Conservation (phyloP, 2,888 invertebrate species). For the Hemicrepidius hirtus region DNA sequence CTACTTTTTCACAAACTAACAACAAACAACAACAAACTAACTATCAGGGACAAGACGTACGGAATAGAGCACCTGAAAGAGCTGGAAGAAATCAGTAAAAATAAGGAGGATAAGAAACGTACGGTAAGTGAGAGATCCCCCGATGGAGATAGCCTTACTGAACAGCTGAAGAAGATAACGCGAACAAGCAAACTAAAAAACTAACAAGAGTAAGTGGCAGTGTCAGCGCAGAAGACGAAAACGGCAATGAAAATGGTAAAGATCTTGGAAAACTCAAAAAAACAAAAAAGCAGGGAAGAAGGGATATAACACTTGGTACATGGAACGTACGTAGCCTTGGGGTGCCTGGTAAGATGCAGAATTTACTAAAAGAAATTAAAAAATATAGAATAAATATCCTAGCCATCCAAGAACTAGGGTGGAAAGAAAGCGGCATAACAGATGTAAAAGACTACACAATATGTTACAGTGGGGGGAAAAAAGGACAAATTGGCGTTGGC, state of each 20-base stretch:
- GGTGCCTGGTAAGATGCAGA: neutral
- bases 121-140: slow-evolving; percentile 25
- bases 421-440: slow-evolving; percentile 8
- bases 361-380: slow-evolving; percentile 5
- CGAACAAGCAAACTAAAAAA: neutral
- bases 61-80: slow-evolving; percentile 8
- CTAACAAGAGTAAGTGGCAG: slow-evolving; percentile 5
- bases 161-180: slow-evolving; percentile 5
- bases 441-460: slow-evolving; percentile 10
- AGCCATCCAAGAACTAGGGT: neutral
- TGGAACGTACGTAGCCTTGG: neutral
- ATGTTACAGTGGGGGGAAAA: slow-evolving; percentile 9
- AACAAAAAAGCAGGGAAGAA: no score
- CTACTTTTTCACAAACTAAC: no score
- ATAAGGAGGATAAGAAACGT: slow-evolving; percentile 12
- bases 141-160: no score
- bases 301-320: neutral
- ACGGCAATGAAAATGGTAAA: slow-evolving; percentile 23
- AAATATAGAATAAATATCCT: slow-evolving; percentile 7
- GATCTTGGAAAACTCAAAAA: neutral
- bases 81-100: slow-evolving; percentile 7
- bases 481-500: slow-evolving; percentile 10
- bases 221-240: slow-evolving; percentile 11
- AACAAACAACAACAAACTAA: slow-evolving; percentile 22
- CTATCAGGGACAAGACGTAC: slow-evolving; percentile 13